phyloP scores from a whole-genome alignment of 2,797 vertebrate genomes.

The Gobio occitaniae region DNA sequence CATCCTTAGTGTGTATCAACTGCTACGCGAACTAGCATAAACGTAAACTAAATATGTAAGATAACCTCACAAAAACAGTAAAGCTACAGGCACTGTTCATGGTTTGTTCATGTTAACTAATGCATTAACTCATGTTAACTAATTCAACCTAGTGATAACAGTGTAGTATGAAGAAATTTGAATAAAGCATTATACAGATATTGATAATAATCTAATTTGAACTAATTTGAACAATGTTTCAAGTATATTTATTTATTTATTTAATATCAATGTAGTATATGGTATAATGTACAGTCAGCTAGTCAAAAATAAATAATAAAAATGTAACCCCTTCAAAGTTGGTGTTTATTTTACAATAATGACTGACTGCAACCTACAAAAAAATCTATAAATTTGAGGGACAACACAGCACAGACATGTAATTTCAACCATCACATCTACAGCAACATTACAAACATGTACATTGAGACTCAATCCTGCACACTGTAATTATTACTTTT shows the following conservation, averaged over 20 bases:
- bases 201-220: background rate
- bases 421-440: background rate
- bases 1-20: too few relatives aligned
- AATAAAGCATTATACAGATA: background rate
- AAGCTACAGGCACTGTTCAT: too few relatives aligned
- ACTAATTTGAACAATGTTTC: background rate
- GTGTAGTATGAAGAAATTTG: background rate
- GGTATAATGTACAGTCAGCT: background rate
- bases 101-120: too few relatives aligned
- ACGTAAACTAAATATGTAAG: too few relatives aligned
- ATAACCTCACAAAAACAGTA: too few relatives aligned
- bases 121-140: too few relatives aligned
- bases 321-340: background rate
- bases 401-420: background rate
- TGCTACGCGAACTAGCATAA: too few relatives aligned
- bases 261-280: background rate
- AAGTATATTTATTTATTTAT: background rate
- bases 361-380: background rate
- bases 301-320: background rate
- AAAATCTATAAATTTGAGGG: background rate
- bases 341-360: background rate
- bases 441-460: background rate
- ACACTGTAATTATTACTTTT: constrained; percentile 30
- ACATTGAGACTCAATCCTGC: constrained; percentile 1
- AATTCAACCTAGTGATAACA: too few relatives aligned